phyloP scores from a whole-genome alignment of 2,797 vertebrate genomes.

The Petrocephalus sullivani region DNA sequence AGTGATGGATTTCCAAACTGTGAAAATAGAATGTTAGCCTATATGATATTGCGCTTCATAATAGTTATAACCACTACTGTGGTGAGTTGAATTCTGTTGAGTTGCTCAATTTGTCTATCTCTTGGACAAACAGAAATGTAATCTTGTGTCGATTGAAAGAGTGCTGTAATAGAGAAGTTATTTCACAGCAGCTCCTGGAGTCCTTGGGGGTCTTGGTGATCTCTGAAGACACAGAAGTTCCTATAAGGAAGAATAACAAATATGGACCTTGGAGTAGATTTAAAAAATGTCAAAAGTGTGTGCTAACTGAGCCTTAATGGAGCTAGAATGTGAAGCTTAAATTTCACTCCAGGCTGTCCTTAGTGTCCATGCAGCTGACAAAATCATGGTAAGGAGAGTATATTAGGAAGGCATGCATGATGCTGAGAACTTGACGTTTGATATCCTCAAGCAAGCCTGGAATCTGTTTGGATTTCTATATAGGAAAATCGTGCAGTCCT shows the following conservation, averaged over 20 bases:
- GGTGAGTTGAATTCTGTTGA: neutral
- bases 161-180: neutral
- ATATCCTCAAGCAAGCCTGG: neutral
- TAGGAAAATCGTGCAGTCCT: neutral
- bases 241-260: neutral
- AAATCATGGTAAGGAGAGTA: neutral
- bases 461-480: neutral
- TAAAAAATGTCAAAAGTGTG: neutral
- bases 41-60: neutral
- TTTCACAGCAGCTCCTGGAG: neutral
- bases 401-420: neutral
- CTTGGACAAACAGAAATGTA: neutral
- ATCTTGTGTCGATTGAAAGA: neutral
- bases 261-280: neutral
- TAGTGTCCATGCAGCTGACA: neutral
- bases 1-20: neutral
- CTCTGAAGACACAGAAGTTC: conserved; percentile 1
- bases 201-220: neutral
- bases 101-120: neutral
- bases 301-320: neutral
- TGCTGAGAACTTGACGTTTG: neutral
- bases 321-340: neutral
- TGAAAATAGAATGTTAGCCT: neutral
- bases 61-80: neutral
- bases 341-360: neutral